Evolutionary conservation across 2,888 invertebrate genomes (phyloP), one percentile per base, ranked within the genome.

Genomic region (Margaritifera margaritifera): DNA sequence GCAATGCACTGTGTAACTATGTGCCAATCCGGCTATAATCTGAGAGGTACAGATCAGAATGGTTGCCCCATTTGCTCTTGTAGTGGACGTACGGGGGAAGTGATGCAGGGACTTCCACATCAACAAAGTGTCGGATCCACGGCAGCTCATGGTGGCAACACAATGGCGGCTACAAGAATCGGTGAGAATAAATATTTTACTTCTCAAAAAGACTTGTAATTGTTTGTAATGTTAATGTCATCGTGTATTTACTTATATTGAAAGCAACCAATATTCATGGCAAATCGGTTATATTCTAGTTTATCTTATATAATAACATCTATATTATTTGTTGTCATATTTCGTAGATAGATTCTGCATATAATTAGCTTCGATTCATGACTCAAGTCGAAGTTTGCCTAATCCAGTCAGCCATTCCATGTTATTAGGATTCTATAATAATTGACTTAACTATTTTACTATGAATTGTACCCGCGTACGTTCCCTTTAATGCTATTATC

Each of bases 1-100:
- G 73, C 72, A 5, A 63, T 80, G 66, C 68, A 71, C 53, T 80
- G 80, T 59, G 76, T 80, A 76, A 69, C 69, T n/a, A 68, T 66
- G 8, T 80, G 80, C 61, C 69, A 61, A n/a, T 54, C 61, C 25
- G 80, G 80, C 1, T 80, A 80, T 51, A 66, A 73, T 25, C 68
- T 80, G 1, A 55, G 66, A 20, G 71, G 61, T 4, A 19, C 59
- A 2, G 69, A 58, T 11, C 59, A 64, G 8, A 54, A 71, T 15
- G 74, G 73, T n/a, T 80, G 80, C 63, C 80, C 80, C 27, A 55
- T 68, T 15, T 80, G 80, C 69, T 72, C 75, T 19, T 80, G 80
- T 61, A 6, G 66, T 19, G 63, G 60, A 6, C 62, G 58, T 24
- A 42, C 42, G 19, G 68, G 68, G 15, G 72, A 72, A 54, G 55